These are phyloP conservation scores for Cerastis leucographa DNA, from an alignment of 2,888 invertebrate genomes.

Conservation along the genomic window DNA sequence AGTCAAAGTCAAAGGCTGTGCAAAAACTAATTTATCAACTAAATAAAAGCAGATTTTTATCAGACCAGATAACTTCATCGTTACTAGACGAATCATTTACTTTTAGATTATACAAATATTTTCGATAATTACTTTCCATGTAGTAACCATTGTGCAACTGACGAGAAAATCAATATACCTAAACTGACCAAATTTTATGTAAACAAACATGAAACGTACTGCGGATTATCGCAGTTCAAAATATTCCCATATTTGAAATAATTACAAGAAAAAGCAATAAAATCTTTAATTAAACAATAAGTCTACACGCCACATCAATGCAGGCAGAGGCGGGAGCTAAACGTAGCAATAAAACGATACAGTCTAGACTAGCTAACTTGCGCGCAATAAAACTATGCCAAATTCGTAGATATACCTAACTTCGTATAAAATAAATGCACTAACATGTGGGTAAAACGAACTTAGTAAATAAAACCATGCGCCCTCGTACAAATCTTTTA, in stretches of 20 bases:
- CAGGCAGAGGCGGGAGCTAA: conserved; percentile 32
- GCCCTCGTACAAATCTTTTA: neutral
- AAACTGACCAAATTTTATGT: neutral
- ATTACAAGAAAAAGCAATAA: conserved; percentile 44
- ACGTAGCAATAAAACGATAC: conserved; percentile 37
- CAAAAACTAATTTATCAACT: conserved; percentile 5
- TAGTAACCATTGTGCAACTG: neutral
- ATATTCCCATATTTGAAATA: conserved; percentile 7
- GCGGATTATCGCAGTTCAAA: neutral
- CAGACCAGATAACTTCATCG: neutral
- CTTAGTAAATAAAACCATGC: neutral
- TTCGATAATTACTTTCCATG: neutral
- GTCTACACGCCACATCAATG: conserved; percentile 45
- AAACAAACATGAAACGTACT: neutral
- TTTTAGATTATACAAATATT: neutral
- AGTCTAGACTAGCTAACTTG: conserved; percentile 62
- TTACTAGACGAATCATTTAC: neutral
- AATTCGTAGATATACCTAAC: conserved; percentile 44
- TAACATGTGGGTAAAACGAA: conserved; percentile 13
- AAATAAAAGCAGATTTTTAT: conserved; percentile 3
- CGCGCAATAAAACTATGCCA: conserved; percentile 52
- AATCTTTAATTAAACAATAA: conserved; percentile 44
- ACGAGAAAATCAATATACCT: neutral
- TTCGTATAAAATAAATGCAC: conserved; percentile 23
- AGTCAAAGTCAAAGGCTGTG: neutral